Conservation (phyloP, 1,140 invertebrate genomes). For the Danaus plexippus region DNA sequence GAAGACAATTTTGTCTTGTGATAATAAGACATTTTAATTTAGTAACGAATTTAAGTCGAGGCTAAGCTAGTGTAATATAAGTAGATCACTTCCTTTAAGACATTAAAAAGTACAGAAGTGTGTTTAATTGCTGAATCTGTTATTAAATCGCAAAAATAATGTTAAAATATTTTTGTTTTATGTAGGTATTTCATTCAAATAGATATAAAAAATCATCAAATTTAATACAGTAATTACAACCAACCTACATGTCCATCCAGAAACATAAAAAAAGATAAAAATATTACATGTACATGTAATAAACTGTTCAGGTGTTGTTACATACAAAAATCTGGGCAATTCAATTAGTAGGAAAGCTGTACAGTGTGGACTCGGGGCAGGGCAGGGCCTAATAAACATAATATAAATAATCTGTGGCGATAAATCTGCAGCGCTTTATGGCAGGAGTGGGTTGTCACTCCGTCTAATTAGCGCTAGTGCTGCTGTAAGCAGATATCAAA, state of each 20-base stretch:
- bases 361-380: slow-evolving; percentile 30
- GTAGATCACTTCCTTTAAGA: too few species aligned
- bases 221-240: too few species aligned
- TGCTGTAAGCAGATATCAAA: slow-evolving; percentile 26
- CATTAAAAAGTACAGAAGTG: too few species aligned
- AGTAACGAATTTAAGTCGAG: too few species aligned
- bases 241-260: too few species aligned
- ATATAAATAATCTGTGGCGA: slow-evolving; percentile 71
- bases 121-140: too few species aligned
- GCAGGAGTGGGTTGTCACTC: slow-evolving; percentile 70
- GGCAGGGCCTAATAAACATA: slow-evolving; percentile 69
- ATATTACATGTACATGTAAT: slow-evolving; percentile 19
- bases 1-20: slow-evolving; percentile 8
- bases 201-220: too few species aligned
- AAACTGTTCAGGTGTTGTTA: slow-evolving; percentile 51
- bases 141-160: too few species aligned
- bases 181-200: too few species aligned
- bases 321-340: slow-evolving; percentile 65
- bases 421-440: slow-evolving; percentile 71
- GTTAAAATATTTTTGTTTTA: too few species aligned
- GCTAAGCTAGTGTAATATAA: too few species aligned
- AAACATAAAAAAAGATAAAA: neutral
- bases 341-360: slow-evolving; percentile 67
- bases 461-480: slow-evolving; percentile 68
- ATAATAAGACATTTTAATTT: too few species aligned